Evolutionary conservation across 2,113 vertebrate genomes (phyloP).

Genomic region (Nothoprocta perdicaria): DNA sequence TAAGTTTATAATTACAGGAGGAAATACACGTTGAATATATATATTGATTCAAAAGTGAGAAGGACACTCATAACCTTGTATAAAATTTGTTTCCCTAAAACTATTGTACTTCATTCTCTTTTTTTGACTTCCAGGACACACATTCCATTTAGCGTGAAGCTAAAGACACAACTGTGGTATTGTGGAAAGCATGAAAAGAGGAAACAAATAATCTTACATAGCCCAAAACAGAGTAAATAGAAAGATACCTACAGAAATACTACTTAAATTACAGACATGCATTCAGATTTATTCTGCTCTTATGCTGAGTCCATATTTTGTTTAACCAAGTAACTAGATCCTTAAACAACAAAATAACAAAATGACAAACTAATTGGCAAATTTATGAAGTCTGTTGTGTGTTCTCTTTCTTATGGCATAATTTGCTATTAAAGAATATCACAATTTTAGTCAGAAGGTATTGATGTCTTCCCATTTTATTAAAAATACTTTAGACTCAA

Average conservation of each 20-base stretch:
- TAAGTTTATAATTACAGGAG: background rate
- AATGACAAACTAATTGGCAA: background rate
- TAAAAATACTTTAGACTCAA: background rate
- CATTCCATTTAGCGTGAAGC: background rate
- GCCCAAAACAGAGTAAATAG: background rate
- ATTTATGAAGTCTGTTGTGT: background rate
- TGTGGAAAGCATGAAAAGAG: background rate
- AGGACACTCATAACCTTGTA: background rate
- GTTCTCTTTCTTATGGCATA: background rate
- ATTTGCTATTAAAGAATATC: background rate
- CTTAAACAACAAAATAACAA: background rate
- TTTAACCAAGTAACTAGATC: background rate
- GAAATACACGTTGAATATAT: background rate
- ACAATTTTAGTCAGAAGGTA: background rate
- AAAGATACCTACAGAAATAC: background rate
- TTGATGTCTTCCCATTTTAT: background rate
- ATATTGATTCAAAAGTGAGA: background rate
- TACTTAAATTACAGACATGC: background rate
- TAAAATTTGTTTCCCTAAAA: slow-evolving; percentile 9
- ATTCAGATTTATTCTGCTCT: background rate
- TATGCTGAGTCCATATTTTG: background rate
- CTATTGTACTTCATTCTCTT: background rate
- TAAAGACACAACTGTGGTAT: background rate
- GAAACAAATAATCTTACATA: background rate
- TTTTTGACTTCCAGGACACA: background rate